Percentiles rank a stretch among this genome's conserved stretches.
Conservation (phyloP, 2,797 vertebrate species). For the Petrocephalus sullivani region DNA sequence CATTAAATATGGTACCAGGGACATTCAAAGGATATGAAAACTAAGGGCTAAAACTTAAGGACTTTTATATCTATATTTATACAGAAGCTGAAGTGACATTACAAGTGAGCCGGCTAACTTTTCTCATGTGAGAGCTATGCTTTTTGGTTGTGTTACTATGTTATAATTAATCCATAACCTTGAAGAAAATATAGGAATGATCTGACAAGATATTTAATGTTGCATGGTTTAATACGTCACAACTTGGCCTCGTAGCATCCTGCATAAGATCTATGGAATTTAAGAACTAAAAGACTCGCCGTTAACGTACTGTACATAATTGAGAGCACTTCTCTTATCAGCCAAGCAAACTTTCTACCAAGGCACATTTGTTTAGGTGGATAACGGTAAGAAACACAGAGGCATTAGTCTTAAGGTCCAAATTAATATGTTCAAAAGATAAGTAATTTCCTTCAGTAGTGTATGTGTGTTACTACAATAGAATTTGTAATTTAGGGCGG, state of each 20-base stretch:
- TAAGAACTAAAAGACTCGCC: neutral
- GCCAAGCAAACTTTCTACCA: neutral
- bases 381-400: neutral
- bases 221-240: neutral
- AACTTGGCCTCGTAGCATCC: neutral
- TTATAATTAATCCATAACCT: neutral
- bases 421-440: constrained; percentile 9
- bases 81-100: neutral
- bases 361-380: constrained; percentile 9
- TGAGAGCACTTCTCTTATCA: neutral
- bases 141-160: neutral
- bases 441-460: neutral
- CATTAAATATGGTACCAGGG: neutral
- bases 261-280: neutral
- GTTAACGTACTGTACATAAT: neutral
- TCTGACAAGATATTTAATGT: neutral
- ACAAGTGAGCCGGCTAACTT: neutral
- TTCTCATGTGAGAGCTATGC: neutral
- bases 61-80: neutral
- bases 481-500: neutral
- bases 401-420: neutral
- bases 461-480: neutral
- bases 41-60: neutral
- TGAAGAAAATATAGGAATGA: neutral
- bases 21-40: neutral